Percentiles rank a stretch among this genome's conserved stretches.
phyloP scores from a whole-genome alignment of 1,140 invertebrate species.

The Drosophila auraria region DNA sequence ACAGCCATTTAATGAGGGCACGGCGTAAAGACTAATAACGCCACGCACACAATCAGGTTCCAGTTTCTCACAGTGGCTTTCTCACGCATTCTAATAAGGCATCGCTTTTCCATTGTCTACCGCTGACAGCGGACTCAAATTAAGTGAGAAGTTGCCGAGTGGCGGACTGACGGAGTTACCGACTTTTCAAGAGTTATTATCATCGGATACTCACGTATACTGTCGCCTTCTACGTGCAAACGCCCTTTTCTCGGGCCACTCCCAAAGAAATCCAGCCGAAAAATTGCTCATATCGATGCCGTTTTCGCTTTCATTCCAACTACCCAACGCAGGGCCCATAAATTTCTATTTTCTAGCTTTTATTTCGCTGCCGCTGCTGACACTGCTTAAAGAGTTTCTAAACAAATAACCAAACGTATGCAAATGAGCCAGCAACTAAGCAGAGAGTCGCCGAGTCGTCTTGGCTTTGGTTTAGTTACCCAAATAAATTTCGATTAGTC shows the following conservation, averaged over 20 bases:
- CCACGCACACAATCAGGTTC: slow-evolving; percentile 54
- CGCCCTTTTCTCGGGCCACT: slow-evolving; percentile 54
- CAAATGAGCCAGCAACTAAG: slow-evolving; percentile 61
- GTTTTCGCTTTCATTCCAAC: slow-evolving; percentile 76
- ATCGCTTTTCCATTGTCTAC: slow-evolving; percentile 73
- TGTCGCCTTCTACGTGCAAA: slow-evolving; percentile 60
- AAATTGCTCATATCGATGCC: slow-evolving; percentile 57
- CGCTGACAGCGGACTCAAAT: slow-evolving; percentile 51
- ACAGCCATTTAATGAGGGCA: slow-evolving; percentile 51
- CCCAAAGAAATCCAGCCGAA: slow-evolving; percentile 28
- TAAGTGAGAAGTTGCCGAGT: slow-evolving; percentile 71
- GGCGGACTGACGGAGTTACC: slow-evolving; percentile 19
- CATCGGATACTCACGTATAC: slow-evolving; percentile 34
- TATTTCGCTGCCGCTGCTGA: slow-evolving; percentile 24
- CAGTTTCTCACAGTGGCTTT: slow-evolving; percentile 51
- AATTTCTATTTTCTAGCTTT: slow-evolving; percentile 56
- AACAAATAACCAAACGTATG: slow-evolving; percentile 70
- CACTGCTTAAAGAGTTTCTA: slow-evolving; percentile 38
- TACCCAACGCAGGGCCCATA: slow-evolving; percentile 39
- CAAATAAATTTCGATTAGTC: slow-evolving; percentile 81
- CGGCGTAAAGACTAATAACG: slow-evolving; percentile 40
- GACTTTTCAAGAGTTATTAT: slow-evolving; percentile 33
- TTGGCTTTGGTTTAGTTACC: slow-evolving; percentile 71
- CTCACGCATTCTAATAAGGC: slow-evolving; percentile 70
- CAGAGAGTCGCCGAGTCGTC: slow-evolving; percentile 22